Conservation (phyloP, 2,113 vertebrate genomes). For the Arvicanthis niloticus region DNA sequence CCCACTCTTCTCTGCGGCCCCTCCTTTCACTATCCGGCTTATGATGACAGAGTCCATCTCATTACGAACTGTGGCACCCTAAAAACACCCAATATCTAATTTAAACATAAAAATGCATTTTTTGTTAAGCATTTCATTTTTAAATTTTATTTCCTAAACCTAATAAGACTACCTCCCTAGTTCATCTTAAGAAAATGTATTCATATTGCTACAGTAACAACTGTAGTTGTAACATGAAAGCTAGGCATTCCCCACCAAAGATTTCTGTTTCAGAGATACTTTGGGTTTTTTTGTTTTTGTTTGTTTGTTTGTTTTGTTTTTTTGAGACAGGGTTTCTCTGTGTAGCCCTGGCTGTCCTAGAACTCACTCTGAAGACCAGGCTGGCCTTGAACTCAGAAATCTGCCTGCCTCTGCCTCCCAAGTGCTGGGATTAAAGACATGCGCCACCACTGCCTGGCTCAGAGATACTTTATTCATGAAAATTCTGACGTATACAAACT, state of each 20-base stretch:
- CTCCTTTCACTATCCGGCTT: constrained; percentile 97
- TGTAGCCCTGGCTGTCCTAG: no score
- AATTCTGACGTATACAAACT: constrained; percentile 56
- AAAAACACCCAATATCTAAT: constrained; percentile 61
- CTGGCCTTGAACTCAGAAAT: no score
- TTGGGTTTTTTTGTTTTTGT: no score
- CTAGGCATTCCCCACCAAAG: background rate
- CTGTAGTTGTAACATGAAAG: constrained; percentile 39
- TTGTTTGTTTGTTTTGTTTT: no score
- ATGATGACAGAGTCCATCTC: constrained; percentile 97
- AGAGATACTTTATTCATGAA: constrained; percentile 1
- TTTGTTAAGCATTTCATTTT: constrained; percentile 51
- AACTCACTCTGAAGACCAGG: no score
- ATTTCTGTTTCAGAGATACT: constrained; percentile 44
- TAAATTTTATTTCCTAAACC: constrained; percentile 30
- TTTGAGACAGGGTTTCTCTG: no score
- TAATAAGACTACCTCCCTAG: constrained; percentile 44
- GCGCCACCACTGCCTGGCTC: background rate
- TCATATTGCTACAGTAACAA: constrained; percentile 39
- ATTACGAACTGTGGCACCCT: constrained; percentile 98
- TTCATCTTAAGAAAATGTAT: constrained; percentile 12
- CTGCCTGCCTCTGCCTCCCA: no score
- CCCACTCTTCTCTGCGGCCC: constrained; percentile 95
- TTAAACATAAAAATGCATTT: constrained; percentile 53
- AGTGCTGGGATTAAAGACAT: no score